These are phyloP conservation scores for Drosophila trapezifrons DNA, from an alignment of 1,140 invertebrate species.

Conservation along the genomic window DNA sequence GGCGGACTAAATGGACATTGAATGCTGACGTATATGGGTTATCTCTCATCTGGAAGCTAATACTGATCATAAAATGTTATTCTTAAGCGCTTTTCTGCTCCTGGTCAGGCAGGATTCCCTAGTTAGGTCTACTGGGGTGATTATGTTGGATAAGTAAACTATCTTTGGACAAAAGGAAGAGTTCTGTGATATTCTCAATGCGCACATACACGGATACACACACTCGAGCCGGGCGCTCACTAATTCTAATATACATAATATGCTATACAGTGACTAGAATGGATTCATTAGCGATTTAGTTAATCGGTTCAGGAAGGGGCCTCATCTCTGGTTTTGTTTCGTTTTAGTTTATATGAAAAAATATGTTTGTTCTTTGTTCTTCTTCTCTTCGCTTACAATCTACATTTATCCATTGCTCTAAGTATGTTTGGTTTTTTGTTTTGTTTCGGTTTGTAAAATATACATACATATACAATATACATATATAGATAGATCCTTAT, in stretches of 20 bases:
- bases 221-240: slow-evolving; percentile 37
- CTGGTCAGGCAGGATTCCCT: slow-evolving; percentile 31
- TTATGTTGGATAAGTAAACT: slow-evolving; percentile 24
- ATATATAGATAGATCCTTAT: slow-evolving; percentile 70
- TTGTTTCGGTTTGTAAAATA: slow-evolving; percentile 71
- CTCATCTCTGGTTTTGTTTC: slow-evolving; percentile 30
- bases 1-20: background rate
- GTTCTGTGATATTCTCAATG: slow-evolving; percentile 71
- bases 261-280: slow-evolving; percentile 65
- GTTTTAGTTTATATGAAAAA: slow-evolving; percentile 69
- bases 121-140: background rate
- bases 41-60: slow-evolving; percentile 28
- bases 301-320: slow-evolving; percentile 41
- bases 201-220: slow-evolving; percentile 59
- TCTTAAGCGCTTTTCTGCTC: background rate
- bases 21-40: background rate
- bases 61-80: slow-evolving; percentile 3
- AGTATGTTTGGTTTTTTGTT: slow-evolving; percentile 54
- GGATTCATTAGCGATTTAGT: slow-evolving; percentile 51
- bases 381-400: slow-evolving; percentile 44
- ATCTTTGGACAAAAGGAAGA: slow-evolving; percentile 62
- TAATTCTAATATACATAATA: slow-evolving; percentile 42
- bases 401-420: slow-evolving; percentile 64
- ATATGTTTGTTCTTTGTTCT: slow-evolving; percentile 69
- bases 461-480: slow-evolving; percentile 80